Conservation (phyloP, 35 echinoderm and acorn worm genomes). For the Holothuria glaberrima region DNA sequence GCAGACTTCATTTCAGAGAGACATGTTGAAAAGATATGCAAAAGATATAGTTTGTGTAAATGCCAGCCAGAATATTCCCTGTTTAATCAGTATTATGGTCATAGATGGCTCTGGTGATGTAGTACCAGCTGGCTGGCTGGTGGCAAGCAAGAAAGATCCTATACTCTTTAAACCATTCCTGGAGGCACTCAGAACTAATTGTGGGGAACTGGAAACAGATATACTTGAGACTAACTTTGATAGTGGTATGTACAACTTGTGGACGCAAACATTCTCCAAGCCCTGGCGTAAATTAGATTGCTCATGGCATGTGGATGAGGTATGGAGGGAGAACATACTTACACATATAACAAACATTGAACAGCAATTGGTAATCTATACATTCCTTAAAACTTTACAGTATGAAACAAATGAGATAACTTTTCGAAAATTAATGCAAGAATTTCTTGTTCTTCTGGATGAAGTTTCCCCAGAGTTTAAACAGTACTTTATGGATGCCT, state of each 20-base stretch:
- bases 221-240: not conserved
- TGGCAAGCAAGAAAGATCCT: not conserved
- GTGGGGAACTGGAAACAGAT: slow-evolving; percentile 23
- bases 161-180: slow-evolving; percentile 16
- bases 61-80: not conserved
- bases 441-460: slow-evolving; percentile 1
- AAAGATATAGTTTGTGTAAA: slow-evolving; percentile 6
- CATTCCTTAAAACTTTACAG: slow-evolving; percentile 25
- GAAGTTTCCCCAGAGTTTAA: not conserved
- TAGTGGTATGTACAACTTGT: slow-evolving; percentile 18
- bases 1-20: slow-evolving; percentile 24
- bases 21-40: not conserved
- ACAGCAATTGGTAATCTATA: slow-evolving; percentile 8
- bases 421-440: slow-evolving; percentile 21
- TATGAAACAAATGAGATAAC: slow-evolving; percentile 13
- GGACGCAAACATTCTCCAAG: slow-evolving; percentile 10
- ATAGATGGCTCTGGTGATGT: not conserved
- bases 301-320: slow-evolving; percentile 28
- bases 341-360: not conserved
- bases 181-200: slow-evolving; percentile 7
- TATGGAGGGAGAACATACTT: not conserved
- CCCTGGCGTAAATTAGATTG: slow-evolving; percentile 23
- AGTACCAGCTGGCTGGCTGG: not conserved
- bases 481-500: not conserved
- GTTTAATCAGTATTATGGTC: not conserved